Evolutionary conservation across 2,113 vertebrate species (phyloP).

Genomic region (Tupaia chinensis): DNA sequence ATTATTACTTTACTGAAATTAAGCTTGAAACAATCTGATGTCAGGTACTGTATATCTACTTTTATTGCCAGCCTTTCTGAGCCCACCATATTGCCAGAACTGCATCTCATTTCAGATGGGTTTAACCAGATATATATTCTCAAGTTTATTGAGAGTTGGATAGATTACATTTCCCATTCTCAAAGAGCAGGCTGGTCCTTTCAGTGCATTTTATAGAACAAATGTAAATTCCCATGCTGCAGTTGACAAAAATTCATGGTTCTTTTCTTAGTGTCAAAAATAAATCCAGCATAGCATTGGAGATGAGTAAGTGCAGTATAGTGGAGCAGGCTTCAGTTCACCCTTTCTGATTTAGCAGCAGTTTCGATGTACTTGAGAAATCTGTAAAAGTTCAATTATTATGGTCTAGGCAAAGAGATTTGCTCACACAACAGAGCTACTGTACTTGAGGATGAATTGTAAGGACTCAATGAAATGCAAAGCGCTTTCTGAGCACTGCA

Average conservation of each 20-base stretch:
- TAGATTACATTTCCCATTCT: constrained; percentile 87
- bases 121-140: constrained; percentile 89
- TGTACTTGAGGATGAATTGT: constrained; percentile 77
- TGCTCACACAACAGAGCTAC: constrained; percentile 81
- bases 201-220: constrained; percentile 85
- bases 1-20: constrained; percentile 92
- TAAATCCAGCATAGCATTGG: constrained; percentile 85
- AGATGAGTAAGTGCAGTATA: constrained; percentile 80
- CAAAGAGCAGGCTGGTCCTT: constrained; percentile 82
- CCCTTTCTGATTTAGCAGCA: constrained; percentile 83
- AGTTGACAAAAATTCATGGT: constrained; percentile 86
- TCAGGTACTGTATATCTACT: constrained; percentile 91
- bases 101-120: constrained; percentile 90
- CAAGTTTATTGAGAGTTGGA: constrained; percentile 89
- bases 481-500: constrained; percentile 57
- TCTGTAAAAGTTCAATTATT: constrained; percentile 85
- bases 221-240: constrained; percentile 85
- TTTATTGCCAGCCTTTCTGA: constrained; percentile 90
- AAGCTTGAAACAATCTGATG: constrained; percentile 91
- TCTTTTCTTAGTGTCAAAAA: constrained; percentile 80
- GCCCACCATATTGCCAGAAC: constrained; percentile 88
- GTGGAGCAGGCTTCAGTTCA: constrained; percentile 74
- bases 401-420: constrained; percentile 82
- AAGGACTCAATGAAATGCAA: constrained; percentile 81
- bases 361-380: constrained; percentile 82